Percentiles rank a stretch among this genome's conserved stretches.
Evolutionary conservation across 1,140 invertebrate species (phyloP).

Genomic region (Bombus affinis): DNA sequence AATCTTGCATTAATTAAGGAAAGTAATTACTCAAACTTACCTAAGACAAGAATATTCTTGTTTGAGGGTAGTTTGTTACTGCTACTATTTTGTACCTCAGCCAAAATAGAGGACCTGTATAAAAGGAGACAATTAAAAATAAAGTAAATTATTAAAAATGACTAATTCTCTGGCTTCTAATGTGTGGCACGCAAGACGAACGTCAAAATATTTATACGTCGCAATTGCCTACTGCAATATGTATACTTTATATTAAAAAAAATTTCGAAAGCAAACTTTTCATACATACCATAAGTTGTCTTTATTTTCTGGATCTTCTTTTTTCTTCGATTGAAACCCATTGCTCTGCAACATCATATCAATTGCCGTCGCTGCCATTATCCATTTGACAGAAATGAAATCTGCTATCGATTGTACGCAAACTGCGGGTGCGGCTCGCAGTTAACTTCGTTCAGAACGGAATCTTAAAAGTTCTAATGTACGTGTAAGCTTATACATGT

Average conservation of each 20-base stretch:
- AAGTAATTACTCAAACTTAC: slow-evolving; percentile 76
- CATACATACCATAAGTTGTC: slow-evolving; percentile 86
- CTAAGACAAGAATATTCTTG: slow-evolving; percentile 95
- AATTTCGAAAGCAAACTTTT: slow-evolving; percentile 23
- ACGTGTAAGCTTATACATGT: too few species aligned
- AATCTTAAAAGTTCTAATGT: neutral
- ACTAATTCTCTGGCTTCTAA: slow-evolving; percentile 28
- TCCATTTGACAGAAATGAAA: slow-evolving; percentile 66
- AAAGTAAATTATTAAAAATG: neutral
- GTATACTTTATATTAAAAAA: slow-evolving; percentile 11
- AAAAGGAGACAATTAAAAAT: slow-evolving; percentile 57
- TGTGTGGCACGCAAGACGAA: slow-evolving; percentile 17
- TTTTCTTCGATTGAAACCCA: slow-evolving; percentile 85
- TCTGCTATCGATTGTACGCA: slow-evolving; percentile 53
- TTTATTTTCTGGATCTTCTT: slow-evolving; percentile 85
- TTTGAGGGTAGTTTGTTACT: slow-evolving; percentile 96
- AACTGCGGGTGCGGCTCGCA: slow-evolving; percentile 20
- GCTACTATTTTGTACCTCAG: slow-evolving; percentile 96
- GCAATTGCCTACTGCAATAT: slow-evolving; percentile 13
- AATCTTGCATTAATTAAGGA: slow-evolving; percentile 1
- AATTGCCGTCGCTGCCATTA: slow-evolving; percentile 75
- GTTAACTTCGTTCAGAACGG: slow-evolving; percentile 12
- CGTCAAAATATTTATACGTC: slow-evolving; percentile 1
- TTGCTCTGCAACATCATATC: slow-evolving; percentile 82
- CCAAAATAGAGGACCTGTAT: slow-evolving; percentile 95